A percentile compares a stretch with the other conserved stretches of the same genome.
These are phyloP conservation scores for Myocastor coypus DNA, from an alignment of 2,113 vertebrate species.

Conservation along the genomic window DNA sequence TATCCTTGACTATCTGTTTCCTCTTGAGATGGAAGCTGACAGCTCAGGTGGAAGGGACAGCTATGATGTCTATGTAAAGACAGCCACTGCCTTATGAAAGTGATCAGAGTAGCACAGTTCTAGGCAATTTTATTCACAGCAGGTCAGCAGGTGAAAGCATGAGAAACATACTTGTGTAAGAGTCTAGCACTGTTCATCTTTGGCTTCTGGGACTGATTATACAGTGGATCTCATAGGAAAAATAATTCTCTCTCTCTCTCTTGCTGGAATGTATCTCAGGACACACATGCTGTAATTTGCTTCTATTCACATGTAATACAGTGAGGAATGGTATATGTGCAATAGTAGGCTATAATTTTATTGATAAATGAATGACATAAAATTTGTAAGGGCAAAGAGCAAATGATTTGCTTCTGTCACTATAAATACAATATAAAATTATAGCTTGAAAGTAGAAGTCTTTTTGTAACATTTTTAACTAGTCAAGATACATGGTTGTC, in stretches of 20 bases:
- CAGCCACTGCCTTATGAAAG: slow-evolving; percentile 22
- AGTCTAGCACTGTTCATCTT: neutral
- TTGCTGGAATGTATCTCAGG: neutral
- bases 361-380: slow-evolving; percentile 74
- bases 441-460: slow-evolving; percentile 71
- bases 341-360: slow-evolving; percentile 71
- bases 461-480: slow-evolving; percentile 54
- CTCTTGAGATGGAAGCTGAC: neutral
- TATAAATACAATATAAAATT: slow-evolving; percentile 75
- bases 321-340: slow-evolving; percentile 9
- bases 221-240: slow-evolving; percentile 28
- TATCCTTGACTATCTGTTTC: neutral
- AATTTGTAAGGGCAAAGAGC: slow-evolving; percentile 75
- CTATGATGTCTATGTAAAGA: neutral
- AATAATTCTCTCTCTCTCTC: neutral
- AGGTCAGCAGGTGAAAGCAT: slow-evolving; percentile 43
- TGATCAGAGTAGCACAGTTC: slow-evolving; percentile 61
- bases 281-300: slow-evolving; percentile 5
- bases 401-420: slow-evolving; percentile 76
- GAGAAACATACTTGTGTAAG: slow-evolving; percentile 50
- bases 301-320: neutral
- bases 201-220: slow-evolving; percentile 25
- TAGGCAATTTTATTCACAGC: slow-evolving; percentile 69
- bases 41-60: slow-evolving; percentile 43
- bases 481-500: slow-evolving; percentile 59